Evolutionary conservation across 2,888 invertebrate species (phyloP), one percentile per base, ranked within the genome.

Genomic region (Plemyria rubiginata): DNA sequence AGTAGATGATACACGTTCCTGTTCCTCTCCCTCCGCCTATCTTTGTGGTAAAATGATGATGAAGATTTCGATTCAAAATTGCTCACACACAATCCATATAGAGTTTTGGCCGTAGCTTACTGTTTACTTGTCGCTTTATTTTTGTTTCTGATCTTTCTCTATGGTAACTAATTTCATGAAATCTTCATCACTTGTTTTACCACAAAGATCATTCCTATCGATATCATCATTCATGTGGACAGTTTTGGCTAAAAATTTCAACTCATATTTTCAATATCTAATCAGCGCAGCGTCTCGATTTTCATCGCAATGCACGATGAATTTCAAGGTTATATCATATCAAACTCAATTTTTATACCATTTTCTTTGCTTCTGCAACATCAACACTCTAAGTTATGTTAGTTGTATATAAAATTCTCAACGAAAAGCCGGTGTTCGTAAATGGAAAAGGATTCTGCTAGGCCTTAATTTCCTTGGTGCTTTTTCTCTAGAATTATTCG

Each of bases 101-200:
- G 92, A 92, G 92, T 86, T 85, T 92, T 92, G 92, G 92, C 92
- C 90, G 81, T 79, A 76, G 85, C 85, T 86, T 85, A 51, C 51
- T 82, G 82, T 85, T 45, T 45, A 16, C 43, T 43, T 15, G 16
- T 43, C 15, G 3, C 16, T 11, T 16, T 3, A 16, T 16, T 16
- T 43, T 43, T 13, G 13, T 13, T 43, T 43, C 43, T 15, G 7
- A 43, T 15, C 12, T 15, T 15, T 15, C 9, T 43, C 36, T 11
- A 38, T 38, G 11, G 11, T 16, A 54, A 32, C 15, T 22, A 29
- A 54, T 46, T 40, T 49, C 51, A 60, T 52, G 54, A 9, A 50
- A 45, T 45, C 15, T 45, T 58, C 55, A 53, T 61, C 40, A 60
- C 22, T 48, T 32, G 32, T 65, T 63, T 66, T 67, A 61, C 67